These are phyloP conservation scores for Oryzias celebensis DNA, from an alignment of 2,113 vertebrate species.

Conservation along the genomic window DNA sequence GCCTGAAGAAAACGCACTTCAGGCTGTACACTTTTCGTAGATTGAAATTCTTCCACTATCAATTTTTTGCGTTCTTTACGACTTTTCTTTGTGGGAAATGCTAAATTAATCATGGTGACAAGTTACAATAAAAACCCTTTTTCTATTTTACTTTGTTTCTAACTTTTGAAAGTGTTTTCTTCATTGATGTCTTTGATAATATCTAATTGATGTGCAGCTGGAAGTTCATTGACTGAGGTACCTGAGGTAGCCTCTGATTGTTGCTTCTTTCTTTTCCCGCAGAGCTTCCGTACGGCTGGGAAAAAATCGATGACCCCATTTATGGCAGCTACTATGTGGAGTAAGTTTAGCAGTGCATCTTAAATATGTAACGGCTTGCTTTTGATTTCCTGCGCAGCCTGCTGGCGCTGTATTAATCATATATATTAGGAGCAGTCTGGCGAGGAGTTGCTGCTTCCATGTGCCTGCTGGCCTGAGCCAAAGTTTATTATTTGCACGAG, in stretches of 20 bases:
- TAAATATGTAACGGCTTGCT: slow-evolving; percentile 74
- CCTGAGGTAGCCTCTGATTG: slow-evolving; percentile 41
- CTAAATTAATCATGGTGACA: slow-evolving; percentile 41
- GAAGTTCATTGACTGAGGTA: slow-evolving; percentile 41
- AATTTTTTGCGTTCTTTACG: slow-evolving; percentile 39
- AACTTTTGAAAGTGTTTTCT: background rate
- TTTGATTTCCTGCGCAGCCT: slow-evolving; percentile 42
- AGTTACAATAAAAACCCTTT: slow-evolving; percentile 1
- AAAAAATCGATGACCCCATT: slow-evolving; percentile 99
- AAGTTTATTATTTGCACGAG: slow-evolving; percentile 17
- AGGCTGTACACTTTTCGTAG: slow-evolving; percentile 54
- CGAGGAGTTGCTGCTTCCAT: slow-evolving; percentile 17
- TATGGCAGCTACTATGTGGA: slow-evolving; percentile 99
- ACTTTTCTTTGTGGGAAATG: slow-evolving; percentile 13
- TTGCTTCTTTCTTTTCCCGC: slow-evolving; percentile 57
- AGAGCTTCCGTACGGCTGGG: slow-evolving; percentile 99
- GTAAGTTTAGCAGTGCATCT: slow-evolving; percentile 85
- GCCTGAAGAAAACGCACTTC: slow-evolving; percentile 11
- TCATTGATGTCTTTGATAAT: slow-evolving; percentile 3
- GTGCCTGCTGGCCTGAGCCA: slow-evolving; percentile 29
- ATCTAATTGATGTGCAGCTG: slow-evolving; percentile 31
- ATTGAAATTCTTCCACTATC: slow-evolving; percentile 32
- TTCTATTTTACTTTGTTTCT: slow-evolving; percentile 6
- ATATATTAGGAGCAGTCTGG: slow-evolving; percentile 36
- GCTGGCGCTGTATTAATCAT: slow-evolving; percentile 56